Evolutionary conservation across 2,113 vertebrate genomes (phyloP).

Genomic region (Petroica traversi): DNA sequence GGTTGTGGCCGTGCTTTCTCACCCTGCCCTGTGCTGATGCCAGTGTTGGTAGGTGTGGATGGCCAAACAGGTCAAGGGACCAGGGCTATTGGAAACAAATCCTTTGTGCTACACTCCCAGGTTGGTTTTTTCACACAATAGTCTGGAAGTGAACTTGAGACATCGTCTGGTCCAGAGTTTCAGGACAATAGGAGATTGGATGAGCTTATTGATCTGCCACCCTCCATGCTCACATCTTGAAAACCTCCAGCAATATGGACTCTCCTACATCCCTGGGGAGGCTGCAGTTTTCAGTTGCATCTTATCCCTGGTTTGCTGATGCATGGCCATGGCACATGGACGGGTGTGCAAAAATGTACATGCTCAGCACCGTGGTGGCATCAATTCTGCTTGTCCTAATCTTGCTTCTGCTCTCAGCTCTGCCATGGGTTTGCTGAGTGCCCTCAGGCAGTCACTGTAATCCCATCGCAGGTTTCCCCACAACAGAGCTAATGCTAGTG

Average conservation of each 20-base stretch:
- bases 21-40: background rate
- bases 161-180: accelerated
- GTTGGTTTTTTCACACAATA: background rate
- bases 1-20: background rate
- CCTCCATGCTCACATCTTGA: background rate
- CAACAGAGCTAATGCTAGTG: background rate
- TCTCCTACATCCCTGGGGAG: background rate
- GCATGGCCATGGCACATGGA: accelerated
- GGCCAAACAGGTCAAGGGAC: background rate
- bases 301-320: background rate
- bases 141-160: background rate
- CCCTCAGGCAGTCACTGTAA: background rate
- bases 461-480: background rate
- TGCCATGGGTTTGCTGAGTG: background rate
- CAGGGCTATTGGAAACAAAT: background rate
- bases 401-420: background rate
- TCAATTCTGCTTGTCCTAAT: background rate
- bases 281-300: background rate
- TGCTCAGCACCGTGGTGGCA: background rate
- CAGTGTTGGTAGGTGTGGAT: background rate
- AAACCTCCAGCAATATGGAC: background rate
- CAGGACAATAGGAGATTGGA: background rate
- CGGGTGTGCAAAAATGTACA: background rate
- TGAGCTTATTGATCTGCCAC: background rate
- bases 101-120: background rate